Conservation (phyloP, 1,140 invertebrate genomes). For the Euschistus heros region DNA sequence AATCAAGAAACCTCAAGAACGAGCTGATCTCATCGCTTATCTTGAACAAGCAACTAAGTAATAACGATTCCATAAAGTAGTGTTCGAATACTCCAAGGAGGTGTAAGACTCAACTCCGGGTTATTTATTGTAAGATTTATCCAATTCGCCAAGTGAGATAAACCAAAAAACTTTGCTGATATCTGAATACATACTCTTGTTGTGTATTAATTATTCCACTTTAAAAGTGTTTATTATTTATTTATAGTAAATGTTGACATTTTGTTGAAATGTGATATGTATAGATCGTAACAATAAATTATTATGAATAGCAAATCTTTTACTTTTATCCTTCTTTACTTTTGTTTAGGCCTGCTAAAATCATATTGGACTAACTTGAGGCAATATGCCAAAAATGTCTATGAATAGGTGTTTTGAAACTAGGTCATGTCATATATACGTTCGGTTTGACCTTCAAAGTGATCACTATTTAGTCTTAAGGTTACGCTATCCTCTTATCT, state of each 20-base stretch:
- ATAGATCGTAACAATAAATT: too few species aligned
- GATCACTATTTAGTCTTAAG: too few species aligned
- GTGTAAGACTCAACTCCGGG: conserved; percentile 6
- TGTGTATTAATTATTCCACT: conserved; percentile 11
- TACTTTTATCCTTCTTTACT: too few species aligned
- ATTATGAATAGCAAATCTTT: too few species aligned
- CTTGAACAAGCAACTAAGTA: conserved; percentile 70
- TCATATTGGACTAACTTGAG: too few species aligned
- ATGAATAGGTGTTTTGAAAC: too few species aligned
- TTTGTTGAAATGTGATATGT: conserved; percentile 10
- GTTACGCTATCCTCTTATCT: too few species aligned
- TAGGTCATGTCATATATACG: too few species aligned
- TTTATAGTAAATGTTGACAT: conserved; percentile 16
- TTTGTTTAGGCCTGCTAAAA: too few species aligned
- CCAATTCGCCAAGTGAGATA: neutral
- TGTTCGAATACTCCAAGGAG: conserved; percentile 11
- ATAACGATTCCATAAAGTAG: conserved; percentile 17
- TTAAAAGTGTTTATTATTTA: conserved; percentile 13
- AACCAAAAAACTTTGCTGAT: neutral
- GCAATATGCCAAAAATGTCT: too few species aligned
- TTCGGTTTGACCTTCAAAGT: too few species aligned
- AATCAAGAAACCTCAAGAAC: conserved; percentile 89
- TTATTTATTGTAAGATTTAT: conserved; percentile 9
- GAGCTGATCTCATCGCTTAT: conserved; percentile 94
- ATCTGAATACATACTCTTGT: conserved; percentile 5